phyloP scores from a whole-genome alignment of 2,113 vertebrate species.

The Pionites leucogaster region DNA sequence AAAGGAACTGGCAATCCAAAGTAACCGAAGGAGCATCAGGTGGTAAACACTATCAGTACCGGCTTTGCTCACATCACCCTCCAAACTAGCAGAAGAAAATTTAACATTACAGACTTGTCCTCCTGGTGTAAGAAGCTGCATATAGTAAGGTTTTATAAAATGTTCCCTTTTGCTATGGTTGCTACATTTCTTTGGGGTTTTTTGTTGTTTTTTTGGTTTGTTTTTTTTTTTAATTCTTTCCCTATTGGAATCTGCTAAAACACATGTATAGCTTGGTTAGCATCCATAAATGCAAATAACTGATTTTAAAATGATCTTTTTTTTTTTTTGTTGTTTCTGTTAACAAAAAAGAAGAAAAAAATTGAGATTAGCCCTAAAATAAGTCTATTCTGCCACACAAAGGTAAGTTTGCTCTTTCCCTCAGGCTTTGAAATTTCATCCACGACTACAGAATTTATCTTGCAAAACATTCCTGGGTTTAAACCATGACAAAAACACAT shows the following conservation, averaged over 20 bases:
- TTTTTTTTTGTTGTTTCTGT: not conserved
- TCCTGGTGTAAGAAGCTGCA: not conserved
- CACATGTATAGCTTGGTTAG: not conserved
- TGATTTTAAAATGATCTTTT: not conserved
- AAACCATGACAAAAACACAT: not conserved
- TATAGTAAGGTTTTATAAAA: not conserved
- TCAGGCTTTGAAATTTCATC: not conserved
- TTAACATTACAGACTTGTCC: not conserved
- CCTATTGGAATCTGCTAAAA: not conserved
- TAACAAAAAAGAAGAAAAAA: not conserved
- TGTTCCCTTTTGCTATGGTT: not conserved
- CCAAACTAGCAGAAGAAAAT: not conserved
- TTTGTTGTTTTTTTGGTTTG: no score
- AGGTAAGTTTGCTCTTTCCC: not conserved
- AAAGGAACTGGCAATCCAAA: not conserved
- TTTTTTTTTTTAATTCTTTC: not conserved
- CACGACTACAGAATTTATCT: not conserved
- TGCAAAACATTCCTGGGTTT: not conserved
- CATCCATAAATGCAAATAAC: not conserved
- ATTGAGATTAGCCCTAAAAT: not conserved
- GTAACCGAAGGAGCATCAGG: not conserved
- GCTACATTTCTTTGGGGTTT: no score
- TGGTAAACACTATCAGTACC: not conserved
- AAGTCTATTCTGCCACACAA: not conserved
- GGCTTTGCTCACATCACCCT: not conserved